Conservation (phyloP, 2,888 invertebrate genomes). For the Strigamia maritima region DNA sequence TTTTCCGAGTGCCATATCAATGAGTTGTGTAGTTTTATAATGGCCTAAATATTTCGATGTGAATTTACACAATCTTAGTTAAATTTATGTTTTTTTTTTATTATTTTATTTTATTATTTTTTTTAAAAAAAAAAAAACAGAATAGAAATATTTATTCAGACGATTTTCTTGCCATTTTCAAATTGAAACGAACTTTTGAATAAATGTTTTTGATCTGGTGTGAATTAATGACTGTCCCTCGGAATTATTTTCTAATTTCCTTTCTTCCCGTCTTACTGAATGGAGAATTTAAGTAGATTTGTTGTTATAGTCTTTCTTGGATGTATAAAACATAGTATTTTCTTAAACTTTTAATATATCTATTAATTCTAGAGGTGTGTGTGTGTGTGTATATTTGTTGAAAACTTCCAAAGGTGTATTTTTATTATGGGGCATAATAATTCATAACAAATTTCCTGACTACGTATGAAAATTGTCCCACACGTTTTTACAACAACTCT, state of each 20-base stretch:
- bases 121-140: no score
- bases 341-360: constrained; percentile 15
- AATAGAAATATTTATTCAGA: background rate
- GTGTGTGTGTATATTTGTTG: constrained; percentile 9
- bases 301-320: constrained; percentile 3
- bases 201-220: background rate
- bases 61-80: no score
- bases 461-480: background rate
- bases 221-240: constrained; percentile 6
- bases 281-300: background rate
- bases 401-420: constrained; percentile 15
- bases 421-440: background rate
- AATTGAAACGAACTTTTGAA: background rate
- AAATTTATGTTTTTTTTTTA: no score
- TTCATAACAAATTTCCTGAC: background rate
- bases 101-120: no score
- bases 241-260: background rate
- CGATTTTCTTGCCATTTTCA: background rate
- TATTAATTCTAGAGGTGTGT: background rate
- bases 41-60: no score
- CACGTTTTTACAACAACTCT: background rate
- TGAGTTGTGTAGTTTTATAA: no score
- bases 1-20: no score
- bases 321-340: constrained; percentile 16
- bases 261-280: background rate